phyloP scores from a whole-genome alignment of 2,888 invertebrate species.

The Spilarctia lutea region DNA sequence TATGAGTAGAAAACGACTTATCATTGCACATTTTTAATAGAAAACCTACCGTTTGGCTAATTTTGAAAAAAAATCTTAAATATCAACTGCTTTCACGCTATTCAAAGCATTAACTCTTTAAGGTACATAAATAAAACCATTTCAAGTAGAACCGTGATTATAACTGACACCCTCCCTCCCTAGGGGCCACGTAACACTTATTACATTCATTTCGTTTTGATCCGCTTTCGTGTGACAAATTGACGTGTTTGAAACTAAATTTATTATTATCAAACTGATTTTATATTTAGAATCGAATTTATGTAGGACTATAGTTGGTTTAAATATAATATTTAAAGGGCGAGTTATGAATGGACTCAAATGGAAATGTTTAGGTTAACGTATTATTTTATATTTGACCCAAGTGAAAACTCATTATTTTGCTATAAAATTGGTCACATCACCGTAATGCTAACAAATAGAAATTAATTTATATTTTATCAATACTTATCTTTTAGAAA shows the following conservation, averaged over 20 bases:
- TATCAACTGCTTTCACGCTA: background rate
- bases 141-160: conserved; percentile 23
- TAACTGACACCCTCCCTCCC: conserved; percentile 18
- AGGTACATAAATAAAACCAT: conserved; percentile 25
- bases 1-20: too few species aligned
- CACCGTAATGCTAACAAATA: background rate
- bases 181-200: conserved; percentile 28
- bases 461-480: background rate
- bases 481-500: background rate
- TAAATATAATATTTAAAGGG: background rate
- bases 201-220: conserved; percentile 27
- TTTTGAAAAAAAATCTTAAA: too few species aligned
- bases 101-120: conserved; percentile 7
- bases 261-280: conserved; percentile 8
- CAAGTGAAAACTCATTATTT: background rate
- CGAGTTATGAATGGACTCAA: background rate
- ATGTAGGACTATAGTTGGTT: background rate
- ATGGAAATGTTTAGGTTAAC: background rate
- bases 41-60: too few species aligned
- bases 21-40: too few species aligned
- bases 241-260: background rate
- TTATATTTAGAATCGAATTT: background rate
- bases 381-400: background rate
- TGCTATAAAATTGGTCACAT: background rate
- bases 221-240: conserved; percentile 28